Conservation (phyloP, 2,113 vertebrate genomes). For the Callithrix jacchus region DNA sequence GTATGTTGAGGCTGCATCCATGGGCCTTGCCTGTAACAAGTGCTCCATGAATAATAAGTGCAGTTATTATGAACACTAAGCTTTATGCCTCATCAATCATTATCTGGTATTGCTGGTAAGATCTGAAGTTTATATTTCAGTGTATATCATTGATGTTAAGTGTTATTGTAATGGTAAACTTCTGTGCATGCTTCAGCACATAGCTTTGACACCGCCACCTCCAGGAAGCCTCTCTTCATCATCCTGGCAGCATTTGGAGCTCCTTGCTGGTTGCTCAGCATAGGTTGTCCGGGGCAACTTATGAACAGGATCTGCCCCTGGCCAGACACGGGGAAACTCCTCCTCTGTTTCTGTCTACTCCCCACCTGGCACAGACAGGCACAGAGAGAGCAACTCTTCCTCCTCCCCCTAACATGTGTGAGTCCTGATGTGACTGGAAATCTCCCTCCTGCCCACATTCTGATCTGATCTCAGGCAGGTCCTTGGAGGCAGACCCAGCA, state of each 20-base stretch:
- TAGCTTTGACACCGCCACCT: neutral
- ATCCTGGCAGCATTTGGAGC: neutral
- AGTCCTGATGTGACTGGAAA: neutral
- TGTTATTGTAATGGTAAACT: neutral
- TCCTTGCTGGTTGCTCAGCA: neutral
- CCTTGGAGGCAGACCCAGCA: conserved; percentile 32
- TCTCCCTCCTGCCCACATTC: neutral
- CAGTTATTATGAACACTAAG: neutral
- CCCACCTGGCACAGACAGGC: neutral
- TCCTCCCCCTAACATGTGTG: neutral
- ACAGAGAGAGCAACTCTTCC: neutral
- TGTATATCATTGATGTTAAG: neutral
- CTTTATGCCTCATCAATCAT: neutral
- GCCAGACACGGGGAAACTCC: too few species aligned
- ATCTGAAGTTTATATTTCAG: neutral
- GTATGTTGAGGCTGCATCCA: neutral
- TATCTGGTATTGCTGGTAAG: neutral
- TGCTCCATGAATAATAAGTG: neutral
- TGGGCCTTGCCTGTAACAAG: neutral
- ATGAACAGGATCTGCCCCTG: neutral
- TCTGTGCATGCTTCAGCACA: neutral
- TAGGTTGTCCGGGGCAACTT: neutral
- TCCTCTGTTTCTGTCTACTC: neutral
- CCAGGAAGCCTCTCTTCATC: neutral
- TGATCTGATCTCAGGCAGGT: neutral